Conservation (phyloP, 2,797 vertebrate species). For the Acipenser ruthenus region DNA sequence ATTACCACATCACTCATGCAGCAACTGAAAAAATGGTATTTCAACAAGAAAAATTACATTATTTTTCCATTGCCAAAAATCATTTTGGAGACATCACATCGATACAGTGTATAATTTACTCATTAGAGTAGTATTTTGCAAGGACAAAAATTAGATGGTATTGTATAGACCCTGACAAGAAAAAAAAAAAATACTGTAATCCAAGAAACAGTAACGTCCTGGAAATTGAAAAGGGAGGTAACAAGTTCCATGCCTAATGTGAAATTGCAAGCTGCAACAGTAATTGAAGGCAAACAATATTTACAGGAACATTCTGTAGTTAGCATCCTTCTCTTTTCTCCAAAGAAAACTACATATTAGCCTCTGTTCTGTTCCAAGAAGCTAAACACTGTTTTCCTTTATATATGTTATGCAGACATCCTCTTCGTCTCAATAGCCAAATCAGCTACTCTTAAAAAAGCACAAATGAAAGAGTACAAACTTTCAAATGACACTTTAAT, state of each 20-base stretch:
- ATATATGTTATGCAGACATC: too few relatives aligned
- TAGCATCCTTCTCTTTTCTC: not conserved
- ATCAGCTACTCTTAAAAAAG: too few relatives aligned
- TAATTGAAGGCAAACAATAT: conserved; percentile 1
- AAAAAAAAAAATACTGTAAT: not conserved
- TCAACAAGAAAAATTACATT: conserved; percentile 73
- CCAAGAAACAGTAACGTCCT: not conserved
- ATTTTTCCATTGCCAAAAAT: conserved; percentile 72
- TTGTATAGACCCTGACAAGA: not conserved
- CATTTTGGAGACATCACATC: conserved; percentile 67
- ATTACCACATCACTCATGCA: conserved; percentile 77
- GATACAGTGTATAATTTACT: conserved; percentile 63
- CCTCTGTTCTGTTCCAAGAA: not conserved
- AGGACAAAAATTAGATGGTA: conserved; percentile 16
- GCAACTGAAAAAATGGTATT: conserved; percentile 77
- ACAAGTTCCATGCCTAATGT: not conserved
- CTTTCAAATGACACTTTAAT: too few relatives aligned
- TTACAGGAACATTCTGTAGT: not conserved
- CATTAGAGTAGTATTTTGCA: conserved; percentile 65
- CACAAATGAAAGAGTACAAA: too few relatives aligned
- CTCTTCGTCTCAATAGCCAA: too few relatives aligned
- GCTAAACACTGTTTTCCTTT: too few relatives aligned
- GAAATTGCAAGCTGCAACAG: not conserved
- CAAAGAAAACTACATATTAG: not conserved
- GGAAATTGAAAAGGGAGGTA: not conserved